Evolutionary conservation across 2,888 invertebrate genomes (phyloP).

Genomic region (Zygogramma bicolorata): DNA sequence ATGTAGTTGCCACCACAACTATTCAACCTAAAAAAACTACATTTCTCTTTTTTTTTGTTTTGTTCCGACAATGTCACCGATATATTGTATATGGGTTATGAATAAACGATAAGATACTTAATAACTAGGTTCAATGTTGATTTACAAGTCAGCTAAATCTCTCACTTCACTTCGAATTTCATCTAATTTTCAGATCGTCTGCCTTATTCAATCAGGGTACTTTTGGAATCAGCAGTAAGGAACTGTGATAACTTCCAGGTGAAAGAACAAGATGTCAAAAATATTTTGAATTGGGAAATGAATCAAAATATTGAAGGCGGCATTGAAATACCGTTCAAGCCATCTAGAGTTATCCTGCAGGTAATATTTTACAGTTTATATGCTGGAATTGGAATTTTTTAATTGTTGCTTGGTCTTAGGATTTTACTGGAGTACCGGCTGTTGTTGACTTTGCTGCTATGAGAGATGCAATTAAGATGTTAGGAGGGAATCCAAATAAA

Average conservation of each 20-base stretch:
- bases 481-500: conserved; percentile 90
- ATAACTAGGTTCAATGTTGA: too few relatives aligned
- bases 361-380: conserved; percentile 66
- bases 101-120: too few relatives aligned
- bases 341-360: conserved; percentile 95
- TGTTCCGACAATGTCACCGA: too few relatives aligned
- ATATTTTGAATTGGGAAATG: conserved; percentile 88
- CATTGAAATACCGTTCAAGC: conserved; percentile 96
- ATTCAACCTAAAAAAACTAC: too few relatives aligned
- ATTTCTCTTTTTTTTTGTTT: too few relatives aligned
- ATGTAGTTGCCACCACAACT: too few relatives aligned
- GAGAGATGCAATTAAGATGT: conserved; percentile 90
- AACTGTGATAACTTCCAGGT: conserved; percentile 98
- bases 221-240: conserved; percentile 94
- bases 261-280: conserved; percentile 85
- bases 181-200: conserved; percentile 79
- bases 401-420: conserved; percentile 68
- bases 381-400: too few relatives aligned
- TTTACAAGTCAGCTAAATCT: too few relatives aligned
- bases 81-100: too few relatives aligned
- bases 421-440: conserved; percentile 96
- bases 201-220: conserved; percentile 91
- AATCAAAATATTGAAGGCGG: conserved; percentile 77
- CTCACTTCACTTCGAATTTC: too few relatives aligned
- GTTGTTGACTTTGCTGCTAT: conserved; percentile 99